Evolutionary conservation across 2,888 invertebrate genomes (phyloP), one percentile per base, ranked within the genome.

Genomic region (Eudemis profundana): DNA sequence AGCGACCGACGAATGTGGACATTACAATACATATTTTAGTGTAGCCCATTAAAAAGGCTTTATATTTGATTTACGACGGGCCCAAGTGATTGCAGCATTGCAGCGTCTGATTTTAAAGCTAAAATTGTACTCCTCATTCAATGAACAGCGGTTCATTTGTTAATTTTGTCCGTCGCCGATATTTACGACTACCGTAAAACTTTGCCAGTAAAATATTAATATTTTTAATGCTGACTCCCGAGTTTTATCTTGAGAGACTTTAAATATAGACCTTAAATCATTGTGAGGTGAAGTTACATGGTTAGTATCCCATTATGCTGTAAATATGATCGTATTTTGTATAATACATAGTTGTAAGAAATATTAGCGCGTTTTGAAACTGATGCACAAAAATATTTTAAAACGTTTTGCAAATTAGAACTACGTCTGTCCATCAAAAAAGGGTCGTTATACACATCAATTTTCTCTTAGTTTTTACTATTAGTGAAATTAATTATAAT

Each of bases 111-210:
- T 80, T 83, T 83, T 79, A 77, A 78, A 76, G 69, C 84, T 86
- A 82, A 88, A 87, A 85, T 84, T 85, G 85, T 84, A 78, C 77
- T 74, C 72, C 71, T 72, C 75, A 77, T 85, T 89, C 86, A 90
- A 85, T 88, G 85, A 82, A 81, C 75, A 82, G 75, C 78, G 83
- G 80, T 89, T 87, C 87, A 88, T 89, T 89, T 87, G 88, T 89
- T 89, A 87, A 89, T 90, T 89, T 85, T 82, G 86, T 84, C 79
- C 81, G 74, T 76, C 73, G 78, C 80, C 84, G 81, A 85, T 82
- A 83, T 89, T 90, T 88, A 88, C 82, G 74, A 83, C 75, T 44
- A 84, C 76, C 77, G 84, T 89, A 87, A 90, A 90, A 82, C 82
- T 85, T 77, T 76, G 68, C 79, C 76, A 77, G 79, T 89, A 86